Evolutionary conservation across 2,113 vertebrate genomes (phyloP).

Genomic region (Coregonus clupeaformis): DNA sequence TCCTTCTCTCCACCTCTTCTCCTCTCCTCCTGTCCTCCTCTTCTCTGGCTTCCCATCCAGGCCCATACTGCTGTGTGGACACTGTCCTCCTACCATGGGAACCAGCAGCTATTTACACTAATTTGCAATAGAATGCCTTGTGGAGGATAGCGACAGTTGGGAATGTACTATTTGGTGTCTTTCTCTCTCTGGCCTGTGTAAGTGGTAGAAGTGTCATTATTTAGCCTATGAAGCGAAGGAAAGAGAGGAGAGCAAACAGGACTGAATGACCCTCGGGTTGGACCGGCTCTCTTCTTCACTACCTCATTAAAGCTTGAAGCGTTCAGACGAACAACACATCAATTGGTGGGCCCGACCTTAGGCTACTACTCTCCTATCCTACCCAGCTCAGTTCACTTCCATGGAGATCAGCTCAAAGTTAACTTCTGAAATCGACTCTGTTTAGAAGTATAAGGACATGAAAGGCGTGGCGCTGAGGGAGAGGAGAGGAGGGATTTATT

Average conservation of each 20-base stretch:
- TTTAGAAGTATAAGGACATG: constrained; percentile 48
- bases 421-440: constrained; percentile 54
- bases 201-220: constrained; percentile 94
- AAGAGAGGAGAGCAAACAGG: constrained; percentile 91
- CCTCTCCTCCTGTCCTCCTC: not conserved
- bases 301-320: constrained; percentile 91
- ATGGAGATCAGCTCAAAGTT: constrained; percentile 2
- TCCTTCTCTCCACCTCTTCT: not conserved
- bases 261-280: constrained; percentile 78
- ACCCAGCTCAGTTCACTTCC: constrained; percentile 46
- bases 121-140: constrained; percentile 80
- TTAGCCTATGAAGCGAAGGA: constrained; percentile 80
- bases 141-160: constrained; percentile 86
- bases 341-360: constrained; percentile 62
- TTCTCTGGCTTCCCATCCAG: constrained; percentile 16
- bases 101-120: constrained; percentile 79
- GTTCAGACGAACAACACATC: constrained; percentile 74
- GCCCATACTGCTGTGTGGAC: constrained; percentile 46
- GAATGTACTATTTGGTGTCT: constrained; percentile 85
- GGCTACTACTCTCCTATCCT: constrained; percentile 45
- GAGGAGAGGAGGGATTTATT: constrained; percentile 70
- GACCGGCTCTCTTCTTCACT: constrained; percentile 80
- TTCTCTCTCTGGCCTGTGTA: constrained; percentile 83
- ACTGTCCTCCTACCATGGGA: constrained; percentile 70
- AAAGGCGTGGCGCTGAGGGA: constrained; percentile 65